These are phyloP conservation scores for Decapterus maruadsi DNA, from an alignment of 2,797 vertebrate genomes.

Conservation along the genomic window DNA sequence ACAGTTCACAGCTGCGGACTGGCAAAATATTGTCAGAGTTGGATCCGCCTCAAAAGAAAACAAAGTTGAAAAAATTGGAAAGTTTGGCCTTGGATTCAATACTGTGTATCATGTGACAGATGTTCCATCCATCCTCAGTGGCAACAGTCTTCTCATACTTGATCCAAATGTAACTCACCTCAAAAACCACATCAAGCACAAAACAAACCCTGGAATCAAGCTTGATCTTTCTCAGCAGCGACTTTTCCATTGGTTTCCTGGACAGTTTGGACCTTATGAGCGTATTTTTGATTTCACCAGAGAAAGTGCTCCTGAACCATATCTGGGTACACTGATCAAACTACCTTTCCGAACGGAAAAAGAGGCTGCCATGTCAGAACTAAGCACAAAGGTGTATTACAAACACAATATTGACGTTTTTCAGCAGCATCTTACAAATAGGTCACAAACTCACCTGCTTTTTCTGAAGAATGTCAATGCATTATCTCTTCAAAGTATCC, in stretches of 20 bases:
- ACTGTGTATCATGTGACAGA: constrained; percentile 92
- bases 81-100: constrained; percentile 92
- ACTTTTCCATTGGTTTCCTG: constrained; percentile 84
- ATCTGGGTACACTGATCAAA: constrained; percentile 88
- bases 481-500: constrained; percentile 83
- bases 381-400: constrained; percentile 84
- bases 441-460: constrained; percentile 82
- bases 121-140: constrained; percentile 88
- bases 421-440: constrained; percentile 74
- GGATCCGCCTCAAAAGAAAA: constrained; percentile 89
- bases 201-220: constrained; percentile 87
- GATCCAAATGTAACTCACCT: constrained; percentile 91
- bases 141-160: constrained; percentile 86
- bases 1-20: constrained; percentile 86
- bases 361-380: constrained; percentile 85
- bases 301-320: constrained; percentile 67
- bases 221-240: constrained; percentile 81
- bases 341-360: constrained; percentile 88
- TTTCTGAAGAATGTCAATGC: constrained; percentile 86
- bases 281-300: constrained; percentile 84
- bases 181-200: constrained; percentile 83
- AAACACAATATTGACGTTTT: constrained; percentile 74
- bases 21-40: constrained; percentile 86
- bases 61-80: constrained; percentile 86
- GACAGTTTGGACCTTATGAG: constrained; percentile 88